A percentile compares a stretch with the other conserved stretches of the same genome.
These are phyloP conservation scores for Trimorus sp. DNA, from an alignment of 2,888 invertebrate species.

Conservation along the genomic window DNA sequence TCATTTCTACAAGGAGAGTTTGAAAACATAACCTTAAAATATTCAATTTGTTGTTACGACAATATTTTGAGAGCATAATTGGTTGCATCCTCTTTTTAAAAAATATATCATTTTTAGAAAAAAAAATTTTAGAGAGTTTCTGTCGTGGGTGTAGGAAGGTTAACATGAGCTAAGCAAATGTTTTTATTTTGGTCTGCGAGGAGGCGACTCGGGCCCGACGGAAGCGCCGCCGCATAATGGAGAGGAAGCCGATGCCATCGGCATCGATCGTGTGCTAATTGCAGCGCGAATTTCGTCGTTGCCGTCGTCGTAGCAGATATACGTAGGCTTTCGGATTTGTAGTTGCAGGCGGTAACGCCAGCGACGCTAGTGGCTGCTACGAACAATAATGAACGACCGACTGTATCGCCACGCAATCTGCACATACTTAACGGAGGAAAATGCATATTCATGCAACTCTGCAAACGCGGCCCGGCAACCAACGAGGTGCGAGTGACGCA, in stretches of 20 bases:
- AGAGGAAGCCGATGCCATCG: constrained; percentile 69
- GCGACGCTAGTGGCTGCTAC: constrained; percentile 75
- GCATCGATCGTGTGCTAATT: constrained; percentile 75
- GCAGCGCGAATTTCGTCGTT: constrained; percentile 73
- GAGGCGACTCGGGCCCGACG: too few relatives aligned
- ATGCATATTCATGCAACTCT: constrained; percentile 80
- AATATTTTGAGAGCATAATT: too few relatives aligned
- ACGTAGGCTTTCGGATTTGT: constrained; percentile 72
- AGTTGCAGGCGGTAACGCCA: constrained; percentile 70
- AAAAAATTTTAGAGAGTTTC: too few relatives aligned
- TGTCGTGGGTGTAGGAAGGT: too few relatives aligned
- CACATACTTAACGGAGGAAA: constrained; percentile 80
- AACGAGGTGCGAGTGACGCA: constrained; percentile 72
- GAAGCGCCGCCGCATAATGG: constrained; percentile 49
- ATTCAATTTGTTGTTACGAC: too few relatives aligned
- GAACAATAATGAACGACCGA: constrained; percentile 81
- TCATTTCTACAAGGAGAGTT: too few relatives aligned
- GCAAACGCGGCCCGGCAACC: constrained; percentile 71
- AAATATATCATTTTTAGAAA: too few relatives aligned
- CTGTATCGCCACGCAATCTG: constrained; percentile 81
- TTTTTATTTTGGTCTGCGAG: too few relatives aligned
- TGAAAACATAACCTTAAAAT: too few relatives aligned
- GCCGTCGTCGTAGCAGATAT: constrained; percentile 65
- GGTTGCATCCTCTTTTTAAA: too few relatives aligned
- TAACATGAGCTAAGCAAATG: too few relatives aligned